A percentile compares a stretch with the other conserved stretches of the same genome.
Conservation (phyloP, 2,113 vertebrate species). For the Rhea pennata region DNA sequence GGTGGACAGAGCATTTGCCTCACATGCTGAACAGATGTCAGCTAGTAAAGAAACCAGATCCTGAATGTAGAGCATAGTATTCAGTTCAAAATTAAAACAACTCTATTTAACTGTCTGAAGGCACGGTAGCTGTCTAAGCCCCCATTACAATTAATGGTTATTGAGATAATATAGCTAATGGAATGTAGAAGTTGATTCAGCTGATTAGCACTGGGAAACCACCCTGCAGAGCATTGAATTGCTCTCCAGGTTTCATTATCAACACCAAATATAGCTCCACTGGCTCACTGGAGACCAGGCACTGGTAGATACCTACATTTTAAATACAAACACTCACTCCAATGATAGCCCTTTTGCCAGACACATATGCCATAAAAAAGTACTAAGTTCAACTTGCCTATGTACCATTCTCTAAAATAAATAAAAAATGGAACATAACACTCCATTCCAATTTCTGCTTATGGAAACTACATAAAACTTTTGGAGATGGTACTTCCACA, state of each 20-base stretch:
- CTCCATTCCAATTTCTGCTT: background rate
- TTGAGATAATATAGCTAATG: background rate
- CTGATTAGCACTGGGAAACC: background rate
- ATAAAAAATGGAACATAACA: background rate
- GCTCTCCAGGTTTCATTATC: background rate
- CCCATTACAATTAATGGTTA: background rate
- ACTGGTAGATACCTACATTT: background rate
- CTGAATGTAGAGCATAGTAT: background rate
- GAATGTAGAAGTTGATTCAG: background rate
- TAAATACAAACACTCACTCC: background rate
- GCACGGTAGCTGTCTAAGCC: background rate
- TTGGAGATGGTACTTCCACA: background rate
- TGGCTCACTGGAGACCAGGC: background rate
- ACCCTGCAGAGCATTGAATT: background rate
- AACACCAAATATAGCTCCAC: background rate
- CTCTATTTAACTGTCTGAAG: background rate
- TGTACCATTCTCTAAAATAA: background rate
- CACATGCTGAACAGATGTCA: background rate
- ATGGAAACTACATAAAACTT: background rate
- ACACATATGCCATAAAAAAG: background rate
- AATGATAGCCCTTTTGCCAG: background rate
- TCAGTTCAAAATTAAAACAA: background rate
- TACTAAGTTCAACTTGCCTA: background rate
- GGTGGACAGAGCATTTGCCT: background rate
- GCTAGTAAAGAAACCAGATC: background rate